A percentile compares a stretch with the other conserved stretches of the same genome.
These are phyloP conservation scores for Phycodurus eques DNA, from an alignment of 2,113 vertebrate species.

Conservation along the genomic window DNA sequence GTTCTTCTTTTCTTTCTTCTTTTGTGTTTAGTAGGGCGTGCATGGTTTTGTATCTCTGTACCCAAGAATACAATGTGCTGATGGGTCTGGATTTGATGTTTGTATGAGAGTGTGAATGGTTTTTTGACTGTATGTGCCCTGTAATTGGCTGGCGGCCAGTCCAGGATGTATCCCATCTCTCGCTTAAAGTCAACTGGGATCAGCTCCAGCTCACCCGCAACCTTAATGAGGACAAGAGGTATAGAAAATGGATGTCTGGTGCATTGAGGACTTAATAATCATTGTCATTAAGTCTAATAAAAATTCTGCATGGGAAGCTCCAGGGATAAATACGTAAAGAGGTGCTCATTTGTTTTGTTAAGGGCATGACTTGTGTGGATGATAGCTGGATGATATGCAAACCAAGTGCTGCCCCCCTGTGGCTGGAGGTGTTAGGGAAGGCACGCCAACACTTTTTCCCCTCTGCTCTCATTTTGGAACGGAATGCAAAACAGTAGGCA, in stretches of 20 bases:
- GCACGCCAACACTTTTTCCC: conserved; percentile 7
- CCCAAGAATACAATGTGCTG: too few species aligned
- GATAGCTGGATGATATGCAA: conserved; percentile 36
- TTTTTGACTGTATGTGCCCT: too few species aligned
- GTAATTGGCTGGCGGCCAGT: too few species aligned
- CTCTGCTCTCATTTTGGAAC: conserved; percentile 1
- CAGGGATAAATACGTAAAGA: not conserved
- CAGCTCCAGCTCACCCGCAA: not conserved
- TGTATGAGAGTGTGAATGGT: too few species aligned
- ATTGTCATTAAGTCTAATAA: not conserved
- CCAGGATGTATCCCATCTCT: too few species aligned
- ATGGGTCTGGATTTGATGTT: too few species aligned
- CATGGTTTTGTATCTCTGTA: conserved; percentile 6
- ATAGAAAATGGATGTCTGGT: not conserved
- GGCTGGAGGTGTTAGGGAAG: conserved; percentile 53
- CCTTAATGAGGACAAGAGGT: not conserved
- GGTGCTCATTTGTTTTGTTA: not conserved
- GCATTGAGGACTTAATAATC: not conserved
- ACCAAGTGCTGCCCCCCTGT: conserved; percentile 78
- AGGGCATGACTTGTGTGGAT: not conserved
- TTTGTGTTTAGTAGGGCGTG: conserved; percentile 19
- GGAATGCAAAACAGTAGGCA: not conserved
- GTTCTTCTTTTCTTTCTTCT: conserved; percentile 26
- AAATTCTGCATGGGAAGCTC: not conserved
- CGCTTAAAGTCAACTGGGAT: not conserved